Evolutionary conservation across 1,140 invertebrate genomes (phyloP), one percentile per base, ranked within the genome.

Genomic region (Drosophila parvula): DNA sequence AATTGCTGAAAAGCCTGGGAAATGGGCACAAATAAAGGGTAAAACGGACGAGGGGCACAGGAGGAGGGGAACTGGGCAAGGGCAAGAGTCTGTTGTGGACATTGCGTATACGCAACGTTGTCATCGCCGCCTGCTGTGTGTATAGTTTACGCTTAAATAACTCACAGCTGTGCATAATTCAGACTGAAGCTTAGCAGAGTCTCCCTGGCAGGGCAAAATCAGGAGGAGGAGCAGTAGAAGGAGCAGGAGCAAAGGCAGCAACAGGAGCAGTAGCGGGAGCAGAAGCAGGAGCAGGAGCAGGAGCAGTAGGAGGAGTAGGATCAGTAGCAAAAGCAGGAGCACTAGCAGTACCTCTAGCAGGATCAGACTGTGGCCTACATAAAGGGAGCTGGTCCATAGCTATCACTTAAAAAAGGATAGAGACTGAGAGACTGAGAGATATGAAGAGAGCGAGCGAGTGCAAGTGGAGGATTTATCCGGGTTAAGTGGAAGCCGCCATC

Each of bases 61-160:
- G n/a, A n/a, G n/a, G n/a, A n/a, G 2, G 28, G 16, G 18, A 27
- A 18, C 8, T 41, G 28, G 34, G 45, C 4, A 27, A 57, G 36
- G 27, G 22, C 60, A 14, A 18, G 28, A 55, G 45, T 60, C 57
- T 41, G 55, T 9, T 51, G 64, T 30, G 57, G 47, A 63, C 57
- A 62, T 74, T 74, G 67, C 61, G 68, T 67, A 67, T 71, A 57
- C 68, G 68, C 61, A 53, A 44, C 36, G 40, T 47, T 63, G 56
- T 50, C 65, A 53, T 30, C 36, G 45, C 43, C 65, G 28, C 58
- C 27, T 61, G 44, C 57, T 68, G 45, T 40, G 36, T 60, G 38
- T 56, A 62, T 55, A 68, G 74, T 80, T 84, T 79, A 63, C 64
- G 69, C 78, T 71, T 69, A 81, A 86, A 75, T 79, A 78, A 85